Percentiles rank a stretch among this genome's conserved stretches.
These are phyloP conservation scores for Python bivittatus DNA, from an alignment of 2,113 vertebrate genomes.

Conservation along the genomic window DNA sequence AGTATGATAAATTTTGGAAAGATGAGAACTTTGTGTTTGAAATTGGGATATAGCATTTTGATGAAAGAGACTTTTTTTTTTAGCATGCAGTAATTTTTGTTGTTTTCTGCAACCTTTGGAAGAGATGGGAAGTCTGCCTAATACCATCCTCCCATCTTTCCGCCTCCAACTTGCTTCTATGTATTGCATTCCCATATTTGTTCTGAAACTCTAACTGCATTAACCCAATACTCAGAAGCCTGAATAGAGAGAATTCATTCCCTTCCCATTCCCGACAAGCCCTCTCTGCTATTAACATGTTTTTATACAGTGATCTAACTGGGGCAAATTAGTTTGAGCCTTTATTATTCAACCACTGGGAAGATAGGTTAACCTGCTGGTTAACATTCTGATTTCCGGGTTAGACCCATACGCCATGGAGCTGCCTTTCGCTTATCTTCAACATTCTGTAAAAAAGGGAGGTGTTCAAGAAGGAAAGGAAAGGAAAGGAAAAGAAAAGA, in stretches of 20 bases:
- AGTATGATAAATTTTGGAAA: neutral
- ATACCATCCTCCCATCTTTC: neutral
- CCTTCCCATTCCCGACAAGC: neutral
- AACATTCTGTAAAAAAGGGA: neutral
- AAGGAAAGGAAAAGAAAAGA: too few species aligned
- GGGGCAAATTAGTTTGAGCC: neutral
- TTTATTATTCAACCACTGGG: neutral
- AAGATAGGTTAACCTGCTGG: neutral
- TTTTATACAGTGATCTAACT: neutral
- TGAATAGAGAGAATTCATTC: neutral
- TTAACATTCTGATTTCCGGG: neutral
- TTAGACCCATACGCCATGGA: neutral
- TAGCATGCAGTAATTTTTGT: neutral
- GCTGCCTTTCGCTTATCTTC: neutral
- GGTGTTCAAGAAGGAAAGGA: neutral
- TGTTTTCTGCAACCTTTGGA: neutral
- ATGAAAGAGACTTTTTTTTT: neutral
- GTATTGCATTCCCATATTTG: neutral
- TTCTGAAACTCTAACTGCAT: neutral
- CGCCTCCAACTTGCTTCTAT: neutral
- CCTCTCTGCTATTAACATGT: neutral
- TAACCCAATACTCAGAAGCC: neutral
- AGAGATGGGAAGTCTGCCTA: neutral
- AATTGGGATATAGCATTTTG: neutral
- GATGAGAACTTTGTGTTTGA: neutral